phyloP scores from a whole-genome alignment of 2,113 vertebrate species.

The Bos javanicus region DNA sequence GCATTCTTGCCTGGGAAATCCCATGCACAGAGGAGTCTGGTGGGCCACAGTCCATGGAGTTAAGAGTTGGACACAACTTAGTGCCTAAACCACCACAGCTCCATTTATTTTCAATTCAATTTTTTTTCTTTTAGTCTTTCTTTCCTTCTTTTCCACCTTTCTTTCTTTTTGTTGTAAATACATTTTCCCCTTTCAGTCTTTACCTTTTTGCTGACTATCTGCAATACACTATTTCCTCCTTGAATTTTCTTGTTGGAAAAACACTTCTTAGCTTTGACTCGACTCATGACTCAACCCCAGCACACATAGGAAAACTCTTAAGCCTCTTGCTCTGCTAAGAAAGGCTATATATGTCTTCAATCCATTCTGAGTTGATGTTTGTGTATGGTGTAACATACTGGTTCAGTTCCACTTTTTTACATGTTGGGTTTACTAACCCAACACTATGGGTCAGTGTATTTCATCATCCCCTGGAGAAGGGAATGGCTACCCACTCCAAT shows the following conservation, averaged over 20 bases:
- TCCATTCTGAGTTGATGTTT: neutral
- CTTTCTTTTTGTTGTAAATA: neutral
- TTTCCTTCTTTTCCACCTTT: neutral
- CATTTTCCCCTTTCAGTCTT: neutral
- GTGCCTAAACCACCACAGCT: neutral
- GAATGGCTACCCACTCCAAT: too few relatives aligned
- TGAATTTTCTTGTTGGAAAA: slow-evolving; percentile 4
- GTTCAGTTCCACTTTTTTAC: neutral
- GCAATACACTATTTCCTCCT: neutral
- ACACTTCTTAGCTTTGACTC: neutral
- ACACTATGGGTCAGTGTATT: too few relatives aligned
- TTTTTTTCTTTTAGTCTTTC: neutral
- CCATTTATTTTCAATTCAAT: neutral
- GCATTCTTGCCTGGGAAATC: neutral
- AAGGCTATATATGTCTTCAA: neutral
- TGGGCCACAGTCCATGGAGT: neutral
- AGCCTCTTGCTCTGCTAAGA: neutral
- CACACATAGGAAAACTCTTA: neutral
- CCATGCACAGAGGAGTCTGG: neutral
- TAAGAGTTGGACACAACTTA: neutral
- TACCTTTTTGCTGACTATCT: neutral
- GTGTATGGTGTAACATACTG: neutral
- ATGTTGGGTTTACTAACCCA: neutral
- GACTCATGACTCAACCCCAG: neutral
- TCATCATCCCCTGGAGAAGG: too few relatives aligned